Conservation (phyloP, 30 jellyfish, hydroid and myxozoan species). For the Hydractinia symbiolongicarpus region DNA sequence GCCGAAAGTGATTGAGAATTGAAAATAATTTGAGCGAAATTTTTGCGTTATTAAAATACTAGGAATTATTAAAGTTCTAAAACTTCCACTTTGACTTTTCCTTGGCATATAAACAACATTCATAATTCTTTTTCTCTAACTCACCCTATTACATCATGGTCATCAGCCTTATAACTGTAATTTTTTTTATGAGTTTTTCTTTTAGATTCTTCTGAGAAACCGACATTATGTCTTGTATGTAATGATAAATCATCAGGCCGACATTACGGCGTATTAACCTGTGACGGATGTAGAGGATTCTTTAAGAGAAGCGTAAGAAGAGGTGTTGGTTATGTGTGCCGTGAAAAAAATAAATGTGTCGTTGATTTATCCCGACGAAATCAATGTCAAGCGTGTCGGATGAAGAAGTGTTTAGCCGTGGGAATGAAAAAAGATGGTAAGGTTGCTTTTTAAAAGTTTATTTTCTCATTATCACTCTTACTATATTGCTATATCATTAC, state of each 20-base stretch:
- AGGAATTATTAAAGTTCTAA: too few relatives aligned
- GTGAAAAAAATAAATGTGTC: conserved; percentile 57
- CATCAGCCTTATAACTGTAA: too few relatives aligned
- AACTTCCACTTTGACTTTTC: too few relatives aligned
- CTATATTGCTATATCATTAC: too few relatives aligned
- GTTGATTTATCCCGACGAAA: conserved; percentile 66
- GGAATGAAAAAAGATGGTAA: conserved; percentile 83
- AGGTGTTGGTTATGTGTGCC: conserved; percentile 50
- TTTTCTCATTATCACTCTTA: too few relatives aligned
- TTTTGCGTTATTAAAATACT: too few relatives aligned
- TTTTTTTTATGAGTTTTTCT: too few relatives aligned
- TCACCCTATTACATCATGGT: too few relatives aligned
- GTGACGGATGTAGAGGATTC: conserved; percentile 97
- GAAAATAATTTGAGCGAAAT: too few relatives aligned
- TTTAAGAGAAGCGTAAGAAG: conserved; percentile 86
- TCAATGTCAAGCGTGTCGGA: conserved; percentile 82
- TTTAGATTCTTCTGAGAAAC: not conserved
- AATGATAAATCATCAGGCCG: conserved; percentile 89
- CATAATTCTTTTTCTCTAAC: too few relatives aligned
- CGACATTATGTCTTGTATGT: conserved; percentile 58
- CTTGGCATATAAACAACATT: too few relatives aligned
- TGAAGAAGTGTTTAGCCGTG: conserved; percentile 52
- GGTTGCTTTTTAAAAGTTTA: not conserved
- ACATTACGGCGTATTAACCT: conserved; percentile 82
- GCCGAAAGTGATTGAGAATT: too few relatives aligned